phyloP scores from a whole-genome alignment of 2,113 vertebrate species.

The Nestor notabilis region DNA sequence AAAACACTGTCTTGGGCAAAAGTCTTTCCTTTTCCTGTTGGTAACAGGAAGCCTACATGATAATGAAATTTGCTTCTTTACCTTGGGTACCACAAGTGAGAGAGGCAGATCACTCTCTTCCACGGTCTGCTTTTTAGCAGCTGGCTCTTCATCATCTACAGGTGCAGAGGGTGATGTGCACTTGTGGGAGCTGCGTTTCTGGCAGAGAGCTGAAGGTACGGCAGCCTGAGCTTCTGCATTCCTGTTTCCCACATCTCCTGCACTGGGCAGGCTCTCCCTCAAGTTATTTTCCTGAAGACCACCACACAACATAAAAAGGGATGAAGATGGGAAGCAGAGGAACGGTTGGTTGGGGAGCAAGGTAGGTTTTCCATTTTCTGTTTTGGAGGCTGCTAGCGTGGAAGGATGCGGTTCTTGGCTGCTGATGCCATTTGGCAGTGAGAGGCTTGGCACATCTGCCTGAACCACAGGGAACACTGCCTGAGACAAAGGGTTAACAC shows the following conservation, averaged over 20 bases:
- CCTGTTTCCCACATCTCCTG: neutral
- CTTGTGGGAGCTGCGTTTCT: slow-evolving; percentile 54
- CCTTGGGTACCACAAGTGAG: slow-evolving; percentile 75
- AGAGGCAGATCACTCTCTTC: slow-evolving; percentile 58
- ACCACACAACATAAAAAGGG: slow-evolving; percentile 85
- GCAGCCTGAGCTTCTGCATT: neutral
- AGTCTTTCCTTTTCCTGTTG: neutral
- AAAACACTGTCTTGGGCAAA: neutral
- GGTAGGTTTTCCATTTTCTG: slow-evolving; percentile 41
- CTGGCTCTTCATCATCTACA: slow-evolving; percentile 52
- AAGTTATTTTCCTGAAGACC: slow-evolving; percentile 37
- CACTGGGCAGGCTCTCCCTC: neutral
- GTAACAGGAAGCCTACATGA: neutral
- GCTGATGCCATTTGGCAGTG: neutral
- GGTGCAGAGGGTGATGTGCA: neutral
- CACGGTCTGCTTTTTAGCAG: slow-evolving; percentile 59
- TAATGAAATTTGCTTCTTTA: slow-evolving; percentile 25
- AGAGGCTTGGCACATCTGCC: slow-evolving; percentile 32
- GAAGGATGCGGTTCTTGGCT: neutral
- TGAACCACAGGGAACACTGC: slow-evolving; percentile 37
- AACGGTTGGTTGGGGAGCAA: slow-evolving; percentile 66
- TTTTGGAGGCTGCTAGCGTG: neutral
- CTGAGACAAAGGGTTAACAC: slow-evolving; percentile 49
- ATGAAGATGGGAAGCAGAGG: slow-evolving; percentile 84
- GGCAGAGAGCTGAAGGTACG: neutral